A percentile compares a stretch with the other conserved stretches of the same genome.
phyloP scores from a whole-genome alignment of 1,140 invertebrate genomes.

The Drosophila guanche region DNA sequence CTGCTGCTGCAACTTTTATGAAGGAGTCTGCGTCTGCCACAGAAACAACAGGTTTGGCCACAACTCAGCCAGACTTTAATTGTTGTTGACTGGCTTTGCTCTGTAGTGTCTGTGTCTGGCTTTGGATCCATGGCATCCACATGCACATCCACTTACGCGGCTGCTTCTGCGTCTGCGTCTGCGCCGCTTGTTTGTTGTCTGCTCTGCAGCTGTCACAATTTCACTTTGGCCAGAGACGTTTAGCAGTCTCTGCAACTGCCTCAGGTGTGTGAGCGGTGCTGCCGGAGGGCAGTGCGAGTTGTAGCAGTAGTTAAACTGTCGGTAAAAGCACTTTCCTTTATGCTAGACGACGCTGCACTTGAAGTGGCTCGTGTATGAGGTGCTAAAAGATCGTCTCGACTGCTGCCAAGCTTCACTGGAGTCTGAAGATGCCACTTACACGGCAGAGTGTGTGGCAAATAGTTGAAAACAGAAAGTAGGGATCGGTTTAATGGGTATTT shows the following conservation, averaged over 20 bases:
- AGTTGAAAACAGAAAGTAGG: neutral
- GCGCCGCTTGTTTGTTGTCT: constrained; percentile 51
- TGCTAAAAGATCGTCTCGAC: constrained; percentile 37
- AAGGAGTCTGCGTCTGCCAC: constrained; percentile 35
- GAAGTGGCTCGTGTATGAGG: constrained; percentile 21
- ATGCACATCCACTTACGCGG: neutral
- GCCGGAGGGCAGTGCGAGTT: constrained; percentile 1
- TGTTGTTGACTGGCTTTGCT: constrained; percentile 38
- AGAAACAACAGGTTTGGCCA: constrained; percentile 57
- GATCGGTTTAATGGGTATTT: neutral
- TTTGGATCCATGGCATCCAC: constrained; percentile 1
- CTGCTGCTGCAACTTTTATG: constrained; percentile 45
- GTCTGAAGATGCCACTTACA: constrained; percentile 2
- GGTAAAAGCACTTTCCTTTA: constrained; percentile 54
- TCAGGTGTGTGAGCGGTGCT: neutral
- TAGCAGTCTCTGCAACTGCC: constrained; percentile 9
- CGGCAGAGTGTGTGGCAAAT: constrained; percentile 13
- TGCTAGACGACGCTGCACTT: constrained; percentile 13
- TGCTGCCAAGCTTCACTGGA: neutral
- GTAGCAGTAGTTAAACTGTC: constrained; percentile 40
- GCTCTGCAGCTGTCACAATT: constrained; percentile 71
- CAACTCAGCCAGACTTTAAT: constrained; percentile 60
- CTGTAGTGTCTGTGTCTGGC: constrained; percentile 24
- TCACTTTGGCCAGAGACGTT: constrained; percentile 67
- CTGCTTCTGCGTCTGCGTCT: constrained; percentile 31